Evolutionary conservation across 1,140 invertebrate species (phyloP).

Genomic region (Paraescarpia echinospica): DNA sequence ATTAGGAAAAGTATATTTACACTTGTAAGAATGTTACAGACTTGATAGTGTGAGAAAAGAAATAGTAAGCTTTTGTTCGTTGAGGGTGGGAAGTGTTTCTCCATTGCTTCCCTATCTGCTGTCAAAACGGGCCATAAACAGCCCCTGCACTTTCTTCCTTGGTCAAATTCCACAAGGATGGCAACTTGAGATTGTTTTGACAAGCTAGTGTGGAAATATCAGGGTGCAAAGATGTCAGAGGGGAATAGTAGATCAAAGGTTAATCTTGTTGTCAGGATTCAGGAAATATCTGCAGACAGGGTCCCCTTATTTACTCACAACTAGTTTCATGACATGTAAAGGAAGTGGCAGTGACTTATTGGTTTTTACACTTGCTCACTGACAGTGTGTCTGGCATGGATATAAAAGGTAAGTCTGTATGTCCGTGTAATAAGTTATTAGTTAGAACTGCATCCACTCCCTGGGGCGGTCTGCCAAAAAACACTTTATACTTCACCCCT

Average conservation of each 20-base stretch:
- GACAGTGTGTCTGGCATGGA: no score
- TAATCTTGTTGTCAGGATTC: background rate
- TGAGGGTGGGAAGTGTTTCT: no score
- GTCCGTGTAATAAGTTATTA: no score
- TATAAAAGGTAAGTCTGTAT: no score
- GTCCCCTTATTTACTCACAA: background rate
- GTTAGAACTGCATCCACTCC: no score
- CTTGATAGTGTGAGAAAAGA: no score
- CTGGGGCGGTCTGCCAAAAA: no score
- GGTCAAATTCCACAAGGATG: background rate
- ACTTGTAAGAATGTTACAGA: no score
- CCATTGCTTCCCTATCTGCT: background rate
- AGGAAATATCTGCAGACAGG: background rate
- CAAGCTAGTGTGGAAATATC: background rate
- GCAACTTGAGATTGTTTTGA: conserved; percentile 1
- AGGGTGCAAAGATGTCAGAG: background rate
- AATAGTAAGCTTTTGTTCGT: no score
- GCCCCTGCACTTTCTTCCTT: background rate
- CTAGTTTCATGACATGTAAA: background rate
- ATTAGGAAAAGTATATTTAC: no score
- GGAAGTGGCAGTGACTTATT: background rate
- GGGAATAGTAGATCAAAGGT: background rate
- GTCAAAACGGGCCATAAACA: background rate
- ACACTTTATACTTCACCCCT: no score
- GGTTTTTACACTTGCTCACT: no score